Conservation (phyloP, 1,140 invertebrate species). For the Drosophila oshimai region DNA sequence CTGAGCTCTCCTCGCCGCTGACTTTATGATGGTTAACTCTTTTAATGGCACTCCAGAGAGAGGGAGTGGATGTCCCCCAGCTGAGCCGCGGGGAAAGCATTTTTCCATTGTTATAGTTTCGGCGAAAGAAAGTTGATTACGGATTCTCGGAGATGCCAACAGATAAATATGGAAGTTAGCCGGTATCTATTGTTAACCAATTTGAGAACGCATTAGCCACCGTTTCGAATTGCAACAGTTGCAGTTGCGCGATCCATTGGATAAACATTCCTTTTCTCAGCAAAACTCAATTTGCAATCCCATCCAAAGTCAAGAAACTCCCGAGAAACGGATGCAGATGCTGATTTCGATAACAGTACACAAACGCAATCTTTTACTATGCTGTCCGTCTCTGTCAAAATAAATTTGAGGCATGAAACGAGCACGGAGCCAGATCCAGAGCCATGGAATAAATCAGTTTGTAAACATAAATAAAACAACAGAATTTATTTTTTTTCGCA, state of each 20-base stretch:
- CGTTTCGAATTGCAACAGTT: slow-evolving; percentile 15
- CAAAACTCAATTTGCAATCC: slow-evolving; percentile 1
- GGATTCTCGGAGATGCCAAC: slow-evolving; percentile 19
- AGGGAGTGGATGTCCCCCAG: neutral
- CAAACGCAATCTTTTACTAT: neutral
- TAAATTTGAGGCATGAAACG: slow-evolving; percentile 56
- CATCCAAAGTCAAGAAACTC: slow-evolving; percentile 4
- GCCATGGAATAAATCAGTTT: slow-evolving; percentile 63
- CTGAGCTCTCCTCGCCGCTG: neutral
- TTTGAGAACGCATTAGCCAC: slow-evolving; percentile 40
- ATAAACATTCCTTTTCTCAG: neutral
- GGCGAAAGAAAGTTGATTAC: slow-evolving; percentile 45
- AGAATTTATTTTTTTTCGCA: slow-evolving; percentile 52
- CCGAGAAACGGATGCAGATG: slow-evolving; percentile 46
- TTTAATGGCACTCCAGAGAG: slow-evolving; percentile 34
- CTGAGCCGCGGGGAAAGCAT: slow-evolving; percentile 16
- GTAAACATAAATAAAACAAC: slow-evolving; percentile 74
- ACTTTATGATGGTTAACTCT: slow-evolving; percentile 55
- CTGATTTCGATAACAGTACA: neutral
- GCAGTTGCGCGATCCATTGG: neutral
- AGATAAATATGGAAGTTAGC: slow-evolving; percentile 35
- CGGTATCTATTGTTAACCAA: slow-evolving; percentile 34
- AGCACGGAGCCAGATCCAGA: slow-evolving; percentile 11
- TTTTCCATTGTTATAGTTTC: slow-evolving; percentile 41
- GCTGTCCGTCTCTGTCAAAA: slow-evolving; percentile 54